These are phyloP conservation scores for Peromyscus californicus DNA, from an alignment of 2,113 vertebrate genomes.

Conservation along the genomic window DNA sequence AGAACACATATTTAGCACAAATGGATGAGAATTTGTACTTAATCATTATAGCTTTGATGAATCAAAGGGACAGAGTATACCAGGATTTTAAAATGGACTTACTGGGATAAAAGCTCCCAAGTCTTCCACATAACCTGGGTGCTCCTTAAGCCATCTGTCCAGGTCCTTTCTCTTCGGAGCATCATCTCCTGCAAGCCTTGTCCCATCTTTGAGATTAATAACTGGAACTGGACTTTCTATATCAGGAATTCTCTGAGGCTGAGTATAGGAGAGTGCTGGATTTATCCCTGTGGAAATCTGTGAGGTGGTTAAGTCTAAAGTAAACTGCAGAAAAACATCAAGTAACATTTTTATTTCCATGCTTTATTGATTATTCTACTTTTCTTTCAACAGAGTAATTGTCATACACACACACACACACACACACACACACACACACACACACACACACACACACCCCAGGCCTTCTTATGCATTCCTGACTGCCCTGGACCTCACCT, in stretches of 20 bases:
- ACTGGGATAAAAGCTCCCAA: constrained; percentile 97
- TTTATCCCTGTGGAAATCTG: constrained; percentile 88
- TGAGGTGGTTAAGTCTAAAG: constrained; percentile 90
- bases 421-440: no score
- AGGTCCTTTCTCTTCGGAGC: constrained; percentile 96
- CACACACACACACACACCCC: neutral
- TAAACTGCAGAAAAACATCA: constrained; percentile 87
- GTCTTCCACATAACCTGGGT: constrained; percentile 98
- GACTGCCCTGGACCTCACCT: no score
- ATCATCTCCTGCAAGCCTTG: constrained; percentile 97
- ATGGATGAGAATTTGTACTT: constrained; percentile 42
- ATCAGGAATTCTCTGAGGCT: constrained; percentile 89
- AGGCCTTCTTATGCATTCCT: neutral
- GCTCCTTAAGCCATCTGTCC: constrained; percentile 96
- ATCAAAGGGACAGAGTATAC: neutral
- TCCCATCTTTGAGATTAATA: constrained; percentile 98
- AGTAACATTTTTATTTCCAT: constrained; percentile 12
- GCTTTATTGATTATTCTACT: constrained; percentile 15
- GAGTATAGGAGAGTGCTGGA: constrained; percentile 85
- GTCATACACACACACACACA: neutral
- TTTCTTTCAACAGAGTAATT: constrained; percentile 1
- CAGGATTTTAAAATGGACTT: constrained; percentile 81
- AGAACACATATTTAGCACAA: neutral
- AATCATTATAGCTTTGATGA: neutral
- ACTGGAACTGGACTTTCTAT: constrained; percentile 95